Base-by-base conservation (phyloP, 2,888 invertebrate genomes). In the Plutella xylostella region DNA sequence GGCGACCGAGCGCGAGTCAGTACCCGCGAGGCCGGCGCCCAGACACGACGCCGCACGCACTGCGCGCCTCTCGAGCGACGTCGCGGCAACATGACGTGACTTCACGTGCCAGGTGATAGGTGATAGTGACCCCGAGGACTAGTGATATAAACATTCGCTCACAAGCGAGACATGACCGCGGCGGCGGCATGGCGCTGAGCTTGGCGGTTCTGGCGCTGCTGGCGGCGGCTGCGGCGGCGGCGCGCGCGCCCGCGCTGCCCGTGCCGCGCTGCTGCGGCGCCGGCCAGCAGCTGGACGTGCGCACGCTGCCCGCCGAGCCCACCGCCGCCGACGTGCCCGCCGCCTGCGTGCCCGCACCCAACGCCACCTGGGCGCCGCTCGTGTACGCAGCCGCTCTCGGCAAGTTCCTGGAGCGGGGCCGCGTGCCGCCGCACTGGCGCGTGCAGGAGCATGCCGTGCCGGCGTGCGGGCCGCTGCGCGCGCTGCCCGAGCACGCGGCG, bases 221-320 rank as follows among this genome's bases (percentile, higher is more conserved):
- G 64, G 68, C 63, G 53, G 72, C 72, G 63, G 69, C 66, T 56
- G 63, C 66, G 51, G 55, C 51, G 51, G 58, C 39, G 55, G 48
- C 59, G 68, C 38, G 63, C 53, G 41, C 48, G 21, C 43, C 42
- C 43, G n/a, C 53, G 42, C 67, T 79, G 35, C 62, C 55, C 34
- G 69, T 87, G 39, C 72, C 85, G 53, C 82, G 86, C 61, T 89
- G 87, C 63, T 88, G 88, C 58, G 80, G 69, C 20, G 66, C 72
- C 48, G 85, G 82, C 40, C 86, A 86, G 60, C 71, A 72, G 51
- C 65, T 86, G 50, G 71, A 69, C 50, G 63, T 58, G 47, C 65
- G 60, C 48, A 62, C 74, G 58, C 70, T 69, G 38, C 75, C 74
- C 46, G 50, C 48, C 33, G 42, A 52, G 31, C 46, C 45, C 31